Evolutionary conservation across 2,113 vertebrate species (phyloP).

Genomic region (Cromileptes altivelis): DNA sequence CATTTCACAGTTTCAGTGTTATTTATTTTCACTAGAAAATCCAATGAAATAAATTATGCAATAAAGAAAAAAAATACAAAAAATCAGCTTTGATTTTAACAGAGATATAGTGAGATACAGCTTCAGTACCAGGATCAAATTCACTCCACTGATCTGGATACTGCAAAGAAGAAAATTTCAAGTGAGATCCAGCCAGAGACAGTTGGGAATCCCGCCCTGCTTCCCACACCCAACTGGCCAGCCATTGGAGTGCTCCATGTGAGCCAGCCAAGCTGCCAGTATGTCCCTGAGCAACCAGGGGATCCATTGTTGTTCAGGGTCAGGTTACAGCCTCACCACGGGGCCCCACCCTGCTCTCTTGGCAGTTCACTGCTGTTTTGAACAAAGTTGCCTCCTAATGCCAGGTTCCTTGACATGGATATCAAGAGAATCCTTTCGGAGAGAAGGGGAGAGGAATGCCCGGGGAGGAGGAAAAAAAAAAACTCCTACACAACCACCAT

Average conservation of each 20-base stretch:
- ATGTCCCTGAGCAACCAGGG: conserved; percentile 84
- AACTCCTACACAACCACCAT: conserved; percentile 77
- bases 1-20: background rate
- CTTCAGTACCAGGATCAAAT: conserved; percentile 16
- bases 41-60: background rate
- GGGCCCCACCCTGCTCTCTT: conserved; percentile 92
- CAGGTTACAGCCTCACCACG: conserved; percentile 92
- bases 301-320: conserved; percentile 92
- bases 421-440: conserved; percentile 70
- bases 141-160: conserved; percentile 16
- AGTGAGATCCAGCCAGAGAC: conserved; percentile 44
- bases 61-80: background rate
- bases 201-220: conserved; percentile 58
- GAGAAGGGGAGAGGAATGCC: conserved; percentile 53
- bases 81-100: conserved; percentile 13
- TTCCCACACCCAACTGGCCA: conserved; percentile 60
- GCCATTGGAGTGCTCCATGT: conserved; percentile 55
- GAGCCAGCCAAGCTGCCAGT: conserved; percentile 74
- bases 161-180: conserved; percentile 15
- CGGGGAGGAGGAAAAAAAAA: conserved; percentile 24
- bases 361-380: conserved; percentile 92
- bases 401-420: conserved; percentile 80
- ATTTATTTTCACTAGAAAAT: background rate
- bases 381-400: conserved; percentile 92
- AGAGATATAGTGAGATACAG: background rate